Base-by-base conservation (phyloP, 2,113 vertebrate genomes). In the Pitta sordida region DNA sequence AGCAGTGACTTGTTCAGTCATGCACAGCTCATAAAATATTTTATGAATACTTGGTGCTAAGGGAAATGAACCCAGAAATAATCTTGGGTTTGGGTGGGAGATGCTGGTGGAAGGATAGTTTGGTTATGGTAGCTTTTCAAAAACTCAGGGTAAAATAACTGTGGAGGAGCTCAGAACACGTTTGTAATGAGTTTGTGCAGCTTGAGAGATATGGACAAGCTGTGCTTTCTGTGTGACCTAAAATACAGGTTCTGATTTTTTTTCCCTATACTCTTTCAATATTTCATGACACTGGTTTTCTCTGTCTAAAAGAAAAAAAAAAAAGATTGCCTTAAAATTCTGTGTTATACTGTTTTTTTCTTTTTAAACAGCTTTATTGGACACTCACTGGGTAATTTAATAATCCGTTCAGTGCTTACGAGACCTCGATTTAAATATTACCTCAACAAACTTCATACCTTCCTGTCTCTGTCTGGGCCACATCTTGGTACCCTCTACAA, bases 401-500 rank as follows among this genome's bases (percentile, higher is more conserved):
- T 99, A 81, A 99, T 99, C 84, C 99, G 99, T 91, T 99, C 99
- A 64, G 99, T 99, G 77, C 98, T 99, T 82, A 99, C 99, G 68
- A 98, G 99, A 94, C 99, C 98, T 91, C 98, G 99, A 91, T 99
- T 99, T 97, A 99, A 99, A 93, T 99, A 98, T 98, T 99, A 99
- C 98, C 98, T 99, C 97, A 98, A 95, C 98, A 98, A 98, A 94
- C 98, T 99, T 93, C 98, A 99, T 86, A 99, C 99, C 48, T 99
- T 99, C 97, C 98, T 99, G 4, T 99, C 99, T 59, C 98, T 99
- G 46, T 99, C 99, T 95, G 99, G 99, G 92, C 99, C 99, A 95
- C 99, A 99, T 93, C 98, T 99, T 52, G 99, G 99, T 89, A 99
- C 99, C 11, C 97, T 99, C 64, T 99, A 99, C 96, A 99, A 99